These are phyloP conservation scores for Hyles vespertilio DNA, from an alignment of 1,140 invertebrate genomes.

Conservation along the genomic window DNA sequence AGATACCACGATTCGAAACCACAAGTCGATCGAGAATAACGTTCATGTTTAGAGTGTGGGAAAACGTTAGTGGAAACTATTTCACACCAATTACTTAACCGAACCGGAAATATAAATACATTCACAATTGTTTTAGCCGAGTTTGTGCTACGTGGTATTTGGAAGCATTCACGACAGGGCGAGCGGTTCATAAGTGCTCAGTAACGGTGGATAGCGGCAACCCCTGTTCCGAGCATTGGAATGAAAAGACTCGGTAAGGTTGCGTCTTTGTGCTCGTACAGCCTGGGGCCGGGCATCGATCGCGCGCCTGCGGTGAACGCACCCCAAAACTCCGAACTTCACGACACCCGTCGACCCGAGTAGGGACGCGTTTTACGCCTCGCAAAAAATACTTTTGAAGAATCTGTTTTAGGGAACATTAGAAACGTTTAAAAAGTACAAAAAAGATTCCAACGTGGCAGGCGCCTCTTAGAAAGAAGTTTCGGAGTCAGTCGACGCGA, in stretches of 20 bases:
- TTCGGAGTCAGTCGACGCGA: not conserved
- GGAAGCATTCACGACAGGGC: too few relatives aligned
- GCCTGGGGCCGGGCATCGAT: constrained; percentile 53
- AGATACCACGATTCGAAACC: constrained; percentile 26
- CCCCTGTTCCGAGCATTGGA: constrained; percentile 31
- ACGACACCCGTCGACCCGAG: constrained; percentile 36
- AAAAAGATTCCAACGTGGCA: too few relatives aligned
- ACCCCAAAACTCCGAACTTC: constrained; percentile 50
- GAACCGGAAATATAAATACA: constrained; percentile 22
- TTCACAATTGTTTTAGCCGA: constrained; percentile 18
- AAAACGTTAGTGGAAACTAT: constrained; percentile 27
- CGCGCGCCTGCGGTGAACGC: constrained; percentile 55
- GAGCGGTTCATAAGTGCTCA: constrained; percentile 13
- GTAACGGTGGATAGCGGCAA: constrained; percentile 26
- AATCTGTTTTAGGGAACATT: too few relatives aligned
- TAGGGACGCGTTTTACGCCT: constrained; percentile 22
- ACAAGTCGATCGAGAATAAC: constrained; percentile 34
- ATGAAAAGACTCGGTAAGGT: constrained; percentile 39
- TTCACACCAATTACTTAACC: constrained; percentile 21
- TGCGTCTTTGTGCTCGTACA: constrained; percentile 36
- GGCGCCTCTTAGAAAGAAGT: too few relatives aligned
- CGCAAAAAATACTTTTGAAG: constrained; percentile 37
- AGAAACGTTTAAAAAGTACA: too few relatives aligned
- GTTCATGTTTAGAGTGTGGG: constrained; percentile 30
- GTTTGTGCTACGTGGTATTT: not conserved